Evolutionary conservation across 2,888 invertebrate genomes (phyloP), one percentile per base, ranked within the genome.

Genomic region (Chymomyza fuscimana): DNA sequence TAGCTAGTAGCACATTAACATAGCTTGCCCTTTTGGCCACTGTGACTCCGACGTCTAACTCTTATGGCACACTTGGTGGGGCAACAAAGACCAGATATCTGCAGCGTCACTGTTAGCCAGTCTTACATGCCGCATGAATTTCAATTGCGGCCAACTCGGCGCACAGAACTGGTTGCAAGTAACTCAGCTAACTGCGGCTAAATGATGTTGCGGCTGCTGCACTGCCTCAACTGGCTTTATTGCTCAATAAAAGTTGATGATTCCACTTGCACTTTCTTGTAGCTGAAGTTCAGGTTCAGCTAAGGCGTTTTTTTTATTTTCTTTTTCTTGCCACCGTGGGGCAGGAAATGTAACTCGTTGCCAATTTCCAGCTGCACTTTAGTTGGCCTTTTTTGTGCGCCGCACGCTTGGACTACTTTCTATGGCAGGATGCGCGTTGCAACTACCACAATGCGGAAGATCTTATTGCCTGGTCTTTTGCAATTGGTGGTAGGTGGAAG

Each of bases 261-360:
- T 67, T 54, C 70, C 67, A 77, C 74, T 80, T 80, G 75, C 71
- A 65, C 71, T 81, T 82, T 75, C 22, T 66, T 46, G n/a, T 15
- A 52, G 59, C 76, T 64, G 77, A 89, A 90, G 90, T 90, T 91
- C 90, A 90, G 91, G 90, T 91, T 90, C 90, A 90, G 80, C 70
- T 72, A 25, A 58, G 9, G 64, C 70, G 60, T 69, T 10, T 46
- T 46, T 32, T 32, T 9, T 32, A 4, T 32, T 32, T 1, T 32
- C 2, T 32, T 32, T 19, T 19, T n/a, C 19, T 54, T 54, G 54
- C 54, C 16, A 22, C 16, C 22, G 61, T 22, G 61, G 16, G 25
- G 69, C 90, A 89, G 91, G 91, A 90, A 89, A 80, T 77, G 72
- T 62, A 71, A 62, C 40, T 46, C 12, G 12, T 46, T 46, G 73